A percentile compares a stretch with the other conserved stretches of the same genome.
phyloP scores from a whole-genome alignment of 2,888 invertebrate genomes.

The Panopea generosa region DNA sequence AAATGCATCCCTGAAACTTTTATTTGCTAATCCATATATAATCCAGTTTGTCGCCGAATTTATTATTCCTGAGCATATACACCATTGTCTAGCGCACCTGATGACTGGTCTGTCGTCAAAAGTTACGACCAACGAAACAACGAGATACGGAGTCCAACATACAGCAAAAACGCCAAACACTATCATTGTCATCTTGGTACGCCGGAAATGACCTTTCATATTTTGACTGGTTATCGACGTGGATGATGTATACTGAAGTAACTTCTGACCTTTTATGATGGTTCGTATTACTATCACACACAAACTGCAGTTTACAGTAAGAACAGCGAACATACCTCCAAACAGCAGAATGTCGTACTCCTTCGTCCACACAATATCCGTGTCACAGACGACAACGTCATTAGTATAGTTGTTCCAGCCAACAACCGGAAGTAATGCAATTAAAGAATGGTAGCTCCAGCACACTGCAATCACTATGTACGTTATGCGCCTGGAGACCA shows the following conservation, averaged over 20 bases:
- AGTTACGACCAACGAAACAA: constrained; percentile 22
- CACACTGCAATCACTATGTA: constrained; percentile 34
- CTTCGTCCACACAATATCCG: constrained; percentile 47
- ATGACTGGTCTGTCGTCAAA: constrained; percentile 17
- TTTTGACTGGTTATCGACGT: constrained; percentile 15
- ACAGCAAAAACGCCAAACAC: constrained; percentile 45
- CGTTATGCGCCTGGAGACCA: constrained; percentile 37
- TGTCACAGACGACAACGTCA: constrained; percentile 34
- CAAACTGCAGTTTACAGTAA: constrained; percentile 39
- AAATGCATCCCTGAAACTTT: constrained; percentile 48
- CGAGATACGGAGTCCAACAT: constrained; percentile 46
- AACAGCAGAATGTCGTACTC: constrained; percentile 41
- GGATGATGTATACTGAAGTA: constrained; percentile 20
- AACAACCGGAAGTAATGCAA: constrained; percentile 37
- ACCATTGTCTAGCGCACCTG: constrained; percentile 39
- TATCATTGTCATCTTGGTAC: constrained; percentile 46
- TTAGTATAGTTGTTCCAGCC: constrained; percentile 46
- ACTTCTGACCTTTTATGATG: constrained; percentile 15
- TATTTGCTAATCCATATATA: constrained; percentile 53
- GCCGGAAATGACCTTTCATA: constrained; percentile 20
- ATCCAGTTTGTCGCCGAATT: constrained; percentile 57
- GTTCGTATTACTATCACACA: constrained; percentile 38
- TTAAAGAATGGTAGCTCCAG: constrained; percentile 41
- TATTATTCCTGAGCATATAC: constrained; percentile 36
- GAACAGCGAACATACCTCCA: constrained; percentile 30